phyloP scores from a whole-genome alignment of 1,140 invertebrate species.

The Bradynema listronoti region DNA sequence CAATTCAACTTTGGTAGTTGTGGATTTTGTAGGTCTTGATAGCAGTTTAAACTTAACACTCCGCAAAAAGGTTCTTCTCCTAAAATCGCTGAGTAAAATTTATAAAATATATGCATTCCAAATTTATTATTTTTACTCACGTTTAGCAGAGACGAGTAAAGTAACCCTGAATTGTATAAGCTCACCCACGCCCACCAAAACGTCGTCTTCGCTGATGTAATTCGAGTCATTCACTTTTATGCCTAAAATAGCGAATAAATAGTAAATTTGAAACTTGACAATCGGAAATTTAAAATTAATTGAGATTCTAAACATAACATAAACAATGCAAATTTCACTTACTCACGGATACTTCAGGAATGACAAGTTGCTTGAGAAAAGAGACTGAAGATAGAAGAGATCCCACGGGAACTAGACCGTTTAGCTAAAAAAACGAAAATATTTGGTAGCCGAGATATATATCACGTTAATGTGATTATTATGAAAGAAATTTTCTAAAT shows the following conservation, averaged over 20 bases:
- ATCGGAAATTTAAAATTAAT: slow-evolving; percentile 13
- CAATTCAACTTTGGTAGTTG: slow-evolving; percentile 26
- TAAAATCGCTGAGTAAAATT: neutral
- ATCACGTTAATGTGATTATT: too few relatives aligned
- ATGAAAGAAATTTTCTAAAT: too few relatives aligned
- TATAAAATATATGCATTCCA: slow-evolving; percentile 10
- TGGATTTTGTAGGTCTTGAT: slow-evolving; percentile 48
- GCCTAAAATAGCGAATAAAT: too few relatives aligned
- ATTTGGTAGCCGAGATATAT: too few relatives aligned
- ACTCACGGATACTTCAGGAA: slow-evolving; percentile 49
- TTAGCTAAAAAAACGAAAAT: slow-evolving; percentile 26
- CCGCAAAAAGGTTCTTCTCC: slow-evolving; percentile 29
- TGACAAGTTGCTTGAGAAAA: slow-evolving; percentile 55
- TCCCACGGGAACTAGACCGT: slow-evolving; percentile 52
- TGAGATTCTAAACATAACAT: slow-evolving; percentile 19
- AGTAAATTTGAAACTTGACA: too few relatives aligned
- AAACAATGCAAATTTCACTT: slow-evolving; percentile 6
- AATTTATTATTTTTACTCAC: slow-evolving; percentile 14
- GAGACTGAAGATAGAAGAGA: slow-evolving; percentile 51
- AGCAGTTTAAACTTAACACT: slow-evolving; percentile 45
- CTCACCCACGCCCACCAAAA: slow-evolving; percentile 39
- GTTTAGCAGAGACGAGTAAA: slow-evolving; percentile 30
- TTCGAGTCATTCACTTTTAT: slow-evolving; percentile 8
- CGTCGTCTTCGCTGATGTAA: slow-evolving; percentile 47
- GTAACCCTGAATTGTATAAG: slow-evolving; percentile 29